Conservation (phyloP, 2,113 vertebrate species). For the Chinchilla lanigera region DNA sequence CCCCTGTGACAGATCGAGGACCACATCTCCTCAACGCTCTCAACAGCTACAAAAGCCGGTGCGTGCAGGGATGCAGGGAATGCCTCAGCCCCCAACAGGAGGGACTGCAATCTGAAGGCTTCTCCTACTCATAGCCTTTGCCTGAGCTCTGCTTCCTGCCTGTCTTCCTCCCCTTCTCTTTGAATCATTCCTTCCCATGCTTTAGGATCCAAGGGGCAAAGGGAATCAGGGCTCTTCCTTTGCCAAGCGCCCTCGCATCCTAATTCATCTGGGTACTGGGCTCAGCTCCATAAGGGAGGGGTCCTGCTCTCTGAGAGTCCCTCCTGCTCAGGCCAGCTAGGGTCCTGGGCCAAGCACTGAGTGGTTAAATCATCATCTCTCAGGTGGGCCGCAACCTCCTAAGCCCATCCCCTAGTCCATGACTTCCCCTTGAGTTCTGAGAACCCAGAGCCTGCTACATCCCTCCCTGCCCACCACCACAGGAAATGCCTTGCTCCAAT, state of each 20-base stretch:
- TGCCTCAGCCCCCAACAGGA: background rate
- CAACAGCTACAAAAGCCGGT: conserved; percentile 99
- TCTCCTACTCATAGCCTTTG: background rate
- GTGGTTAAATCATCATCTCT: no score
- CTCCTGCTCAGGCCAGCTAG: background rate
- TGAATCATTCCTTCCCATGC: background rate
- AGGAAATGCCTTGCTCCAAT: background rate
- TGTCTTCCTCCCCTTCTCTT: background rate
- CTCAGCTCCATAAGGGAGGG: background rate
- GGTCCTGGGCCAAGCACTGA: background rate
- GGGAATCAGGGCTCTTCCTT: background rate
- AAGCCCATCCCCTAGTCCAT: background rate
- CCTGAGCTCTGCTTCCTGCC: background rate
- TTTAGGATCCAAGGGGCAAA: background rate
- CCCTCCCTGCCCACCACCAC: background rate
- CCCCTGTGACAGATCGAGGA: conserved; percentile 90
- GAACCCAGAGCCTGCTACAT: background rate
- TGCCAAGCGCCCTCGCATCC: background rate
- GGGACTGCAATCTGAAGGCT: background rate
- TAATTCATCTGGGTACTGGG: background rate
- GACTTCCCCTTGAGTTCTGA: background rate
- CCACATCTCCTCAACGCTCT: conserved; percentile 94
- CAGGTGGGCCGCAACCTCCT: background rate
- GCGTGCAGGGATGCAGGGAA: conserved; percentile 68
- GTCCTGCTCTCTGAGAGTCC: background rate